phyloP scores from a whole-genome alignment of 1,140 invertebrate genomes.

The Cydia amplana region DNA sequence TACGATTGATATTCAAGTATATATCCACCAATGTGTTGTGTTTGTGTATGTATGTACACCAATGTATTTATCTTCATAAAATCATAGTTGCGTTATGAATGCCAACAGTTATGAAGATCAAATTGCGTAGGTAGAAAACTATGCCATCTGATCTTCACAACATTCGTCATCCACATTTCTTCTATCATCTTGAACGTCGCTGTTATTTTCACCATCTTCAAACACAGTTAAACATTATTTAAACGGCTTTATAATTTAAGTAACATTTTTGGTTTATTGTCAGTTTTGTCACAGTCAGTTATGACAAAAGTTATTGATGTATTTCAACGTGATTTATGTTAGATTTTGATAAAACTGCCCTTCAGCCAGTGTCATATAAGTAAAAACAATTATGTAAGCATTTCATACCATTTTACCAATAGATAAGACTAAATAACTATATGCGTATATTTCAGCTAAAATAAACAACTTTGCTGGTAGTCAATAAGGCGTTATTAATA shows the following conservation, averaged over 20 bases:
- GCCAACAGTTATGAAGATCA: conserved; percentile 30
- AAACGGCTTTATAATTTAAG: not conserved
- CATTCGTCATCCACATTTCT: not conserved
- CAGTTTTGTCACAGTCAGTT: conserved; percentile 9
- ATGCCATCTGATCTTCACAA: conserved; percentile 21
- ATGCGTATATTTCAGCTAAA: no score
- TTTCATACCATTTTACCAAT: not conserved
- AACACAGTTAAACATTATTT: not conserved
- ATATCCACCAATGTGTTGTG: not conserved
- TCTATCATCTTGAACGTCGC: not conserved
- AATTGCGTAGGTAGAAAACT: conserved; percentile 18
- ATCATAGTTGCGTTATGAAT: not conserved
- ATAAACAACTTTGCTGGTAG: no score
- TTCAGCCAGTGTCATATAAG: not conserved
- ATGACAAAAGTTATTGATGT: conserved; percentile 25
- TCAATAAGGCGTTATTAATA: no score
- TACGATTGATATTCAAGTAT: not conserved
- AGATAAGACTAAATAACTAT: no score
- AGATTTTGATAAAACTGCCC: not conserved
- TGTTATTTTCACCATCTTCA: not conserved
- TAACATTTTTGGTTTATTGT: not conserved
- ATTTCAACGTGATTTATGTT: conserved; percentile 26
- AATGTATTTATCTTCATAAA: not conserved
- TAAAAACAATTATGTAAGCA: not conserved
- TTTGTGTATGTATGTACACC: no score